phyloP scores from a whole-genome alignment of 1,140 invertebrate genomes.

The Arctopsyche grandis region DNA sequence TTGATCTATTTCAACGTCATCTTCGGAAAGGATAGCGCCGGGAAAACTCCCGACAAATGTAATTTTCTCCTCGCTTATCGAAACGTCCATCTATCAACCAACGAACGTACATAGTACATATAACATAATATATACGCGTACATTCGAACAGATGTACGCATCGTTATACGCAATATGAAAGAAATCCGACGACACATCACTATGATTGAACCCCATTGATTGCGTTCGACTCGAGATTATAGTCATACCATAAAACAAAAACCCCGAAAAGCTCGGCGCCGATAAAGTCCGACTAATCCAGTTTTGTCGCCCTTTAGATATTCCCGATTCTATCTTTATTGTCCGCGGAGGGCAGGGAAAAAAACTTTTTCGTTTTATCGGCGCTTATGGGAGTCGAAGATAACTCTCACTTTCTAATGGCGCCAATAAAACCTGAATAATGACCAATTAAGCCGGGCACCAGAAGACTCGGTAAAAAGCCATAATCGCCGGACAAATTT shows the following conservation, averaged over 20 bases:
- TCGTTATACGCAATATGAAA: background rate
- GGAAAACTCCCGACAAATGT: too few species aligned
- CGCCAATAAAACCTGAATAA: conserved; percentile 38
- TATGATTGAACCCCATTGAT: conserved; percentile 17
- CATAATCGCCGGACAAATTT: conserved; percentile 22
- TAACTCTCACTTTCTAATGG: conserved; percentile 42
- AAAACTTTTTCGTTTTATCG: conserved; percentile 31
- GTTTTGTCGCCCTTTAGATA: conserved; percentile 16
- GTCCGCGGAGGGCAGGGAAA: background rate
- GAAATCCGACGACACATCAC: background rate
- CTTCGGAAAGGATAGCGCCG: too few species aligned
- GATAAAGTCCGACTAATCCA: conserved; percentile 22
- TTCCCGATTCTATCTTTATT: conserved; percentile 33
- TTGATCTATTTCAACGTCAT: too few species aligned
- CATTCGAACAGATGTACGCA: too few species aligned
- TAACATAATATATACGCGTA: too few species aligned
- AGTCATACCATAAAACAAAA: conserved; percentile 20
- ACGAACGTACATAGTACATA: too few species aligned
- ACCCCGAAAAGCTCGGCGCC: background rate
- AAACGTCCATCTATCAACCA: too few species aligned
- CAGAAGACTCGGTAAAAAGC: conserved; percentile 22
- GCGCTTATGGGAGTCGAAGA: conserved; percentile 17
- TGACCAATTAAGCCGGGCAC: conserved; percentile 34
- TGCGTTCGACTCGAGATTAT: conserved; percentile 15
- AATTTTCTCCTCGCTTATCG: too few species aligned